A percentile compares a stretch with the other conserved stretches of the same genome.
These are phyloP conservation scores for Hirtodrosophila cameraria DNA, from an alignment of 2,888 invertebrate genomes.

Conservation along the genomic window DNA sequence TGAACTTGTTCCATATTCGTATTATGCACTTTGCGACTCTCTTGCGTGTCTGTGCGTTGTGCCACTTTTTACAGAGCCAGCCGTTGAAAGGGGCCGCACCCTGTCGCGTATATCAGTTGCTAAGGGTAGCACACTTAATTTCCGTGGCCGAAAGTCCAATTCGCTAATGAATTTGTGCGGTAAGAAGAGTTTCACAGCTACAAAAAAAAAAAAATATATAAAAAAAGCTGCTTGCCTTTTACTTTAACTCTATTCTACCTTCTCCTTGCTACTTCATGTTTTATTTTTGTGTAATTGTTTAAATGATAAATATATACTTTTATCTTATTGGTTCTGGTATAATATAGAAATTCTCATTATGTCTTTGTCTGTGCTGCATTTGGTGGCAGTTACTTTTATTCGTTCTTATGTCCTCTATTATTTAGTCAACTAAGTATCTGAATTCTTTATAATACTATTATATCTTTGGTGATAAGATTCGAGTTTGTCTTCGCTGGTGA, in stretches of 20 bases:
- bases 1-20: slow-evolving; percentile 43
- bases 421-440: slow-evolving; percentile 6
- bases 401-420: not conserved
- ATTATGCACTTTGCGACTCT: slow-evolving; percentile 51
- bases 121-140: slow-evolving; percentile 92
- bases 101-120: slow-evolving; percentile 90
- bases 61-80: slow-evolving; percentile 83
- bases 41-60: slow-evolving; percentile 34
- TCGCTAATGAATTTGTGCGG: slow-evolving; percentile 98
- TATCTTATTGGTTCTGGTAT: slow-evolving; percentile 21
- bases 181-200: slow-evolving; percentile 87
- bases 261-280: slow-evolving; percentile 42
- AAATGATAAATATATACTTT: slow-evolving; percentile 4
- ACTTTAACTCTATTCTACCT: slow-evolving; percentile 46
- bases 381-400: slow-evolving; percentile 7
- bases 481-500: not conserved
- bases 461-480: not conserved
- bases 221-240: slow-evolving; percentile 62
- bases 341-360: slow-evolving; percentile 10
- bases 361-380: slow-evolving; percentile 1
- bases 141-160: slow-evolving; percentile 96
- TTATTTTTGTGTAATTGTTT: slow-evolving; percentile 35
- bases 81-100: slow-evolving; percentile 86
- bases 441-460: not conserved
- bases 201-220: slow-evolving; percentile 24